Base-by-base conservation (phyloP, 2,888 invertebrate genomes). In the Trissoscelio sp. region DNA sequence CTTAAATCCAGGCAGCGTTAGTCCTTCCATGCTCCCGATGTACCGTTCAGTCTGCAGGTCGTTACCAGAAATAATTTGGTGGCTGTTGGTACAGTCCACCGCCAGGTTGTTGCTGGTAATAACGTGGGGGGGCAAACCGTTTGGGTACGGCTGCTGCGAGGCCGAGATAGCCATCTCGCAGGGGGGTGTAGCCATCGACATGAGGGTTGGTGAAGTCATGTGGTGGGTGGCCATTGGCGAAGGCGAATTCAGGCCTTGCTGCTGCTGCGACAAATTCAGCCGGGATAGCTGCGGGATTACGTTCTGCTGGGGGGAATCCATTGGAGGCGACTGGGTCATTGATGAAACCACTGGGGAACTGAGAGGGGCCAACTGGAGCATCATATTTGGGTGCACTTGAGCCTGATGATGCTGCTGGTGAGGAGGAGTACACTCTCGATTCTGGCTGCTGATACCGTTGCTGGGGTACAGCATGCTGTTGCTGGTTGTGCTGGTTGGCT, bases 121-220 rank as follows among this genome's bases (percentile, higher is more conserved):
- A 95, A 95, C 95, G 95, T 95, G 95, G 95, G 95, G 95, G 95
- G 95, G 95, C 94, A 94, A 94, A 94, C 93, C 95, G 95, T 95
- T 95, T 95, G 95, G 95, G 95, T 95, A 95, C 95, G 94, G 91
- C 86, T 89, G 91, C 86, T 89, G 91, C 88, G 89, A 89, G 89
- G 89, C 89, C 90, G 89, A 86, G 89, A 89, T 89, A 91, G 87
- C 89, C 89, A 88, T 90, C 91, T 88, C 89, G 83, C 87, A 86
- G 74, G 89, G 86, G 72, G 88, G 88, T 79, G 89, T 90, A 88
- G 84, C 88, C 87, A 89, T 89, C 87, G 88, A 85, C 82, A 87
- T 87, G 69, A 91, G 90, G 85, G 92, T 89, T 75, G 91, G 91
- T 79, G 90, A 89, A 64, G 90, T 92, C 90, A 89, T 90, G 88